These are phyloP conservation scores for Ceraclea dissimilis DNA, from an alignment of 2,888 invertebrate species.

Conservation along the genomic window DNA sequence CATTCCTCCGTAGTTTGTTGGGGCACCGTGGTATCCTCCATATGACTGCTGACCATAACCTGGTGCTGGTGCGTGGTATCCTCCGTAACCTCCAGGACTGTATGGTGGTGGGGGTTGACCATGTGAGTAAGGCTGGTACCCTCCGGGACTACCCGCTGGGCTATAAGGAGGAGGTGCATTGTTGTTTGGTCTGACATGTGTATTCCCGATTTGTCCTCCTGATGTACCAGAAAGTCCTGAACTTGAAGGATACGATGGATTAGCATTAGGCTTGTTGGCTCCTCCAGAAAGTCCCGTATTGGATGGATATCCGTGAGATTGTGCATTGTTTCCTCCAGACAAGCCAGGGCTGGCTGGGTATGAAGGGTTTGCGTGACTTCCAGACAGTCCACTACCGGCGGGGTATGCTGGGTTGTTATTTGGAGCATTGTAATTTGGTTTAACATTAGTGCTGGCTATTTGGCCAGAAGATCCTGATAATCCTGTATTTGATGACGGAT, in stretches of 20 bases:
- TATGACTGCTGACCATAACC: too few species aligned
- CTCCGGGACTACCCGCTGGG: constrained; percentile 2
- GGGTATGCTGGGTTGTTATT: neutral
- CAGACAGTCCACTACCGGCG: neutral
- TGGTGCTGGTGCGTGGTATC: constrained; percentile 7
- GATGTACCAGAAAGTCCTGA: constrained; percentile 14
- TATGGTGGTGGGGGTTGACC: constrained; percentile 10
- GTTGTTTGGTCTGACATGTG: neutral
- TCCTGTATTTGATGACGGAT: constrained; percentile 4
- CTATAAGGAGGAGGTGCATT: constrained; percentile 5
- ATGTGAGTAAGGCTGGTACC: neutral
- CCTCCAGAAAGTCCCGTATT: constrained; percentile 10
- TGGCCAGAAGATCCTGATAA: neutral
- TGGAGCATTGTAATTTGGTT: constrained; percentile 4
- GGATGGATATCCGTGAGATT: constrained; percentile 10
- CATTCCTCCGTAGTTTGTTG: constrained; percentile 3
- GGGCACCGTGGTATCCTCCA: constrained; percentile 28
- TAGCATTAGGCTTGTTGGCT: neutral
- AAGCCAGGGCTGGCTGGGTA: constrained; percentile 6
- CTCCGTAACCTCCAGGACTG: constrained; percentile 1
- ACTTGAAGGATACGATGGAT: constrained; percentile 16
- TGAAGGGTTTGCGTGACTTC: neutral
- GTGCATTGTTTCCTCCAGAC: neutral
- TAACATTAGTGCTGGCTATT: constrained; percentile 6
- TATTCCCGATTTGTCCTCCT: constrained; percentile 5